These are phyloP conservation scores for Pseudochromis fuscus DNA, from an alignment of 2,797 vertebrate genomes.

Conservation along the genomic window DNA sequence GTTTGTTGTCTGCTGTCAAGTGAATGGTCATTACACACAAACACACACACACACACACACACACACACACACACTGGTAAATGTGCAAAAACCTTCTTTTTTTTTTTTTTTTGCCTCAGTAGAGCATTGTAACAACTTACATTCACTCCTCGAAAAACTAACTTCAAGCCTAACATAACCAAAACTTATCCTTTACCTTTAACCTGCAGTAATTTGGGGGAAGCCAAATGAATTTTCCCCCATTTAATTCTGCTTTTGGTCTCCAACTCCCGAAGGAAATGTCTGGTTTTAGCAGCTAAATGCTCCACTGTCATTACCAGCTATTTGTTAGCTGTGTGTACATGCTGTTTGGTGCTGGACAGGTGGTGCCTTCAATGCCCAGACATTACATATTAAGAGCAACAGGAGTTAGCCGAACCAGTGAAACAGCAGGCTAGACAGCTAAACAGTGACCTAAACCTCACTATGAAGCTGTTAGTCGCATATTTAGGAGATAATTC, in stretches of 20 bases:
- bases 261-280: background rate
- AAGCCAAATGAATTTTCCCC: too few relatives aligned
- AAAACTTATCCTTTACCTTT: background rate
- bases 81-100: background rate
- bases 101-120: background rate
- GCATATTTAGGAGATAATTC: background rate
- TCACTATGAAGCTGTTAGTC: background rate
- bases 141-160: too few relatives aligned
- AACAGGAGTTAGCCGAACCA: too few relatives aligned
- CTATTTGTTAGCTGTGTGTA: background rate
- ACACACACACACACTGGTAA: too few relatives aligned
- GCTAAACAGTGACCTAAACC: background rate
- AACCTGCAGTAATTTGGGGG: background rate
- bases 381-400: too few relatives aligned
- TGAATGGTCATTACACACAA: constrained; percentile 57
- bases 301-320: background rate
- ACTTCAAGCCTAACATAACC: background rate
- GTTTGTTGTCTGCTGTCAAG: constrained; percentile 61
- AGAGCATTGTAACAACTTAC: background rate
- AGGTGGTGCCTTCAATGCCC: background rate
- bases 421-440: too few relatives aligned
- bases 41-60: constrained; percentile 12
- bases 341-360: background rate
- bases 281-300: background rate
- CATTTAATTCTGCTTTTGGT: too few relatives aligned